Evolutionary conservation across 2,888 invertebrate species (phyloP).

Genomic region (Papilio gigon): DNA sequence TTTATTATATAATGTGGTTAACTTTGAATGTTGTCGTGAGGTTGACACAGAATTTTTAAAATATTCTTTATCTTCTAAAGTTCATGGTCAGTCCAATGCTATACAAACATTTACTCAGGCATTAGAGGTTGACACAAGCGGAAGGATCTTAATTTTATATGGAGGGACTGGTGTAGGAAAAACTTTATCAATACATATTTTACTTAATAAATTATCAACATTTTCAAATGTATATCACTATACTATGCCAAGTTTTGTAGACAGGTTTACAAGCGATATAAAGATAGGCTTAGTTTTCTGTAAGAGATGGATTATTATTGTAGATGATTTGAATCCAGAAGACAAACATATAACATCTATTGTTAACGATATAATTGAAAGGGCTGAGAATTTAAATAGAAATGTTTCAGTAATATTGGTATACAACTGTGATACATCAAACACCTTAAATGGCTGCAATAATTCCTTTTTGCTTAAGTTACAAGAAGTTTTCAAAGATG

Average conservation of each 20-base stretch:
- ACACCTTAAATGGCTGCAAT: constrained; percentile 59
- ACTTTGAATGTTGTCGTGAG: constrained; percentile 59
- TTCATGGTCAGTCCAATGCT: constrained; percentile 68
- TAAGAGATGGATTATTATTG: constrained; percentile 60
- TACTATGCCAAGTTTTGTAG: constrained; percentile 68
- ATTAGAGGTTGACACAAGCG: constrained; percentile 52
- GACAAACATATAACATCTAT: constrained; percentile 56
- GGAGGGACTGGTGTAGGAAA: constrained; percentile 78
- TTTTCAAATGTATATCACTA: constrained; percentile 72
- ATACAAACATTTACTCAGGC: constrained; percentile 56
- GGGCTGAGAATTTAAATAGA: constrained; percentile 61
- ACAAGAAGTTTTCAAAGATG: constrained; percentile 52
- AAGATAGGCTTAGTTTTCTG: constrained; percentile 68
- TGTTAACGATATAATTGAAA: constrained; percentile 58
- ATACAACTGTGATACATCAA: constrained; percentile 63
- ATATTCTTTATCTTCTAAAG: constrained; percentile 52
- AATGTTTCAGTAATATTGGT: constrained; percentile 67
- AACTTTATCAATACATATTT: constrained; percentile 64
- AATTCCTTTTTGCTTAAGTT: constrained; percentile 53
- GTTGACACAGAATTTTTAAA: constrained; percentile 53
- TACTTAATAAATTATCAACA: constrained; percentile 59
- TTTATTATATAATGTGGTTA: constrained; percentile 52
- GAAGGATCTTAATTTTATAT: constrained; percentile 67
- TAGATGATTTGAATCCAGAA: constrained; percentile 65
- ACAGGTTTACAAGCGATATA: constrained; percentile 61